Evolutionary conservation across 2,113 vertebrate genomes (phyloP).

Genomic region (Prochilodus magdalenae): DNA sequence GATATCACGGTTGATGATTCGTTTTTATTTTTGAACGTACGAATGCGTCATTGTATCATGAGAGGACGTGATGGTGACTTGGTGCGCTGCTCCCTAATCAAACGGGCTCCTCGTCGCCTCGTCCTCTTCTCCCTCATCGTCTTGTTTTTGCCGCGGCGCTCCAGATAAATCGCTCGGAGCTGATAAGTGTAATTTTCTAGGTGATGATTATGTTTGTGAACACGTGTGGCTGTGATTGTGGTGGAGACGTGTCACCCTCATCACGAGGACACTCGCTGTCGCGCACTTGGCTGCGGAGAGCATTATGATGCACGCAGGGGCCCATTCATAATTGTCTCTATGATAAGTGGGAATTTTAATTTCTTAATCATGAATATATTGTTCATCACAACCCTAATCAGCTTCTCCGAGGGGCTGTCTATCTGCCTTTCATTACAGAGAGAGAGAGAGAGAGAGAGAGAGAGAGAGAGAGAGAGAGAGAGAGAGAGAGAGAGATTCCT

Average conservation of each 20-base stretch:
- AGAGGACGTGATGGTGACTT: too few relatives aligned
- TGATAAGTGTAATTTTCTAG: neutral
- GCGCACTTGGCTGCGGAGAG: too few relatives aligned
- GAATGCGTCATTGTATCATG: neutral
- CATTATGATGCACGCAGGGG: too few relatives aligned
- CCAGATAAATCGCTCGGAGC: neutral
- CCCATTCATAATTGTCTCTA: neutral
- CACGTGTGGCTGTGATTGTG: too few relatives aligned
- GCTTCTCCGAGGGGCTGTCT: neutral
- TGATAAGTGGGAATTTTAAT: slow-evolving; percentile 27
- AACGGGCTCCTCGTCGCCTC: neutral
- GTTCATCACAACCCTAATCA: slow-evolving; percentile 2
- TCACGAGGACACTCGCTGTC: too few relatives aligned
- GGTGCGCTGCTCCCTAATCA: neutral
- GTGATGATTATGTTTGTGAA: too few relatives aligned
- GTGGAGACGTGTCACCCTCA: too few relatives aligned
- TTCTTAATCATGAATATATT: slow-evolving; percentile 26
- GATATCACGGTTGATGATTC: neutral
- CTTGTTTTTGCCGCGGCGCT: neutral
- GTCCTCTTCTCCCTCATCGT: neutral
- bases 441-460: too few relatives aligned
- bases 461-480: too few relatives aligned
- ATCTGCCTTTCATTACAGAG: slow-evolving; percentile 2
- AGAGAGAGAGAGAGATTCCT: too few relatives aligned
- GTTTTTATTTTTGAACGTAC: neutral